These are phyloP conservation scores for Atherinosoma microstoma DNA, from an alignment of 2,797 vertebrate genomes.

Conservation along the genomic window DNA sequence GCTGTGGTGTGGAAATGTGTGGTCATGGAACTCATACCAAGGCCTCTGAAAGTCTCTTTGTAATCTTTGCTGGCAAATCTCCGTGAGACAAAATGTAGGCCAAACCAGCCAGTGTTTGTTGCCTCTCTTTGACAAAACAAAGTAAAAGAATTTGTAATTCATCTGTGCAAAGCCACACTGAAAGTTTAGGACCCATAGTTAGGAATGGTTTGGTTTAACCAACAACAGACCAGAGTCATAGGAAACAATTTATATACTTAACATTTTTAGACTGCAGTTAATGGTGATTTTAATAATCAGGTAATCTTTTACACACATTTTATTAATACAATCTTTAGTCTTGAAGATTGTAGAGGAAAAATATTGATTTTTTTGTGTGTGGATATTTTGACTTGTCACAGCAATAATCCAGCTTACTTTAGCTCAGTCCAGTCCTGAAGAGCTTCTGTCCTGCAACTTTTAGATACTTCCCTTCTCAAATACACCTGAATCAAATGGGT, in stretches of 20 bases:
- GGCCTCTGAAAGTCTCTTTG: slow-evolving; percentile 59
- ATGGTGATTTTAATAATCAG: not conserved
- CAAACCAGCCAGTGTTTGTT: slow-evolving; percentile 40
- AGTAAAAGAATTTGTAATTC: slow-evolving; percentile 16
- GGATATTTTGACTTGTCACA: not conserved
- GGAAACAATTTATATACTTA: not conserved
- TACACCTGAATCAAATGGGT: too few species aligned
- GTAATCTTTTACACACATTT: not conserved
- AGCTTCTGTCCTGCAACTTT: too few species aligned
- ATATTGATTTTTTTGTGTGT: not conserved
- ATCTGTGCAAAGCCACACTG: slow-evolving; percentile 15
- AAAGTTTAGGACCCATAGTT: slow-evolving; percentile 3
- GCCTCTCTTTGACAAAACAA: slow-evolving; percentile 22
- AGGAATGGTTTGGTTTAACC: not conserved
- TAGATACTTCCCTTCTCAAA: not conserved
- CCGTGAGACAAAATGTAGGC: slow-evolving; percentile 49
- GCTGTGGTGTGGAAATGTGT: not conserved
- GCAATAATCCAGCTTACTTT: not conserved
- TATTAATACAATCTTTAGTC: not conserved
- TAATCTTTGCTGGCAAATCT: slow-evolving; percentile 37
- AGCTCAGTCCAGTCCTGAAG: too few species aligned
- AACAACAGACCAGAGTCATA: not conserved
- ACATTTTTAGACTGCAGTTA: not conserved
- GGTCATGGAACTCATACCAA: slow-evolving; percentile 10
- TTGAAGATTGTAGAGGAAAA: not conserved